Evolutionary conservation across 1,140 invertebrate species (phyloP), one percentile per base, ranked within the genome.

Genomic region (Pissodes strobi): DNA sequence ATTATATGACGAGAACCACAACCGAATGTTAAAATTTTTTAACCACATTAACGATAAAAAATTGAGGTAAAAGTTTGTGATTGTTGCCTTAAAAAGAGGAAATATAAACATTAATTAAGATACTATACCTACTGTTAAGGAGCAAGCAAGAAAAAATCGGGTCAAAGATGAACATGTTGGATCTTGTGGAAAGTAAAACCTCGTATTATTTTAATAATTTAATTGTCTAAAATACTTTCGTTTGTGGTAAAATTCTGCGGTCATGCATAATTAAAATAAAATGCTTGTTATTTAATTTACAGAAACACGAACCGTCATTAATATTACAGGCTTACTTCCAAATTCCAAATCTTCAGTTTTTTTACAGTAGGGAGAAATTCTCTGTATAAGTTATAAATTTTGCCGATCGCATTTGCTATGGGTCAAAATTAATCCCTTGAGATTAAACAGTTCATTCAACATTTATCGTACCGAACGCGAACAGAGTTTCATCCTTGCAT

Each of bases 131-230:
- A n/a, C n/a, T n/a, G n/a, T n/a, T n/a, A n/a, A n/a, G n/a, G n/a
- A n/a, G n/a, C n/a, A n/a, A n/a, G n/a, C n/a, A n/a, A n/a, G n/a
- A 57, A 57, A 45, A 57, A 57, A 22, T 57, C 19, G 53, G 53
- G 53, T 43, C 53, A 57, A 19, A 25, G 17, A 30, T 10, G 53
- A 57, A 25, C 13, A 43, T 43, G 15, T 41, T 27, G 18, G 37
- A 22, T 22, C 12, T 57, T n/a, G 15, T 23, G 21, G 19, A 57
- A 57, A 57, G 53, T 57, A 57, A 57, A 57, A 57, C 38, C 37
- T 22, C 9, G 19, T 13, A 38, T 38, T 53, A 53, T 38, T 2
- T 43, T 15, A 23, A 57, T 18, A 41, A 41, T 55, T 23, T 55
- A 55, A 21, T 39, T 6, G 21, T 12, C 37, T 13, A 23, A 13